A percentile compares a stretch with the other conserved stretches of the same genome.
phyloP scores from a whole-genome alignment of 2,113 vertebrate genomes.

The Arvicanthis niloticus region DNA sequence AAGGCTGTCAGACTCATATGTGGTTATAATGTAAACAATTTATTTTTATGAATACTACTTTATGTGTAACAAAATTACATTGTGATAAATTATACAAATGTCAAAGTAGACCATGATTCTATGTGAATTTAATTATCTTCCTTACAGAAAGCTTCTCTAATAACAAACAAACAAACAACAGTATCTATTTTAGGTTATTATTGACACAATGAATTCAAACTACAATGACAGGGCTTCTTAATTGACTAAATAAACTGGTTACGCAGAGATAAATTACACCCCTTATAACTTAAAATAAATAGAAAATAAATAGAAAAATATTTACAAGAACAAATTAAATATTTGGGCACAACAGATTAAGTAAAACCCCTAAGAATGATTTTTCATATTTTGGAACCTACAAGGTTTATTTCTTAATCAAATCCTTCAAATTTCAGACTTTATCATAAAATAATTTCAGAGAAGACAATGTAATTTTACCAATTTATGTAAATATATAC shows the following conservation, averaged over 20 bases:
- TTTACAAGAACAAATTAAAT: neutral
- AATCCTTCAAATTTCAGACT: neutral
- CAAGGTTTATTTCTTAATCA: neutral
- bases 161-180: neutral
- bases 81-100: neutral
- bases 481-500: neutral
- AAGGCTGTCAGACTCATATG: neutral
- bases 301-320: slow-evolving; percentile 41
- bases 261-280: neutral
- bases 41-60: neutral
- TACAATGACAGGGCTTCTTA: neutral
- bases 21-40: slow-evolving; percentile 5
- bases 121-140: neutral
- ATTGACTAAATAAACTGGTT: neutral
- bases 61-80: neutral
- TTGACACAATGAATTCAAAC: neutral
- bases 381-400: neutral
- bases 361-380: neutral
- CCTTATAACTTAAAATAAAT: neutral
- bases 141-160: neutral
- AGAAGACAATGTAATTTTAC: neutral
- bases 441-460: neutral
- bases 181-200: neutral
- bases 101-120: neutral
- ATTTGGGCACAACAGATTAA: neutral